A percentile compares a stretch with the other conserved stretches of the same genome.
Evolutionary conservation across 2,888 invertebrate genomes (phyloP).

Genomic region (Mythimna loreyi): DNA sequence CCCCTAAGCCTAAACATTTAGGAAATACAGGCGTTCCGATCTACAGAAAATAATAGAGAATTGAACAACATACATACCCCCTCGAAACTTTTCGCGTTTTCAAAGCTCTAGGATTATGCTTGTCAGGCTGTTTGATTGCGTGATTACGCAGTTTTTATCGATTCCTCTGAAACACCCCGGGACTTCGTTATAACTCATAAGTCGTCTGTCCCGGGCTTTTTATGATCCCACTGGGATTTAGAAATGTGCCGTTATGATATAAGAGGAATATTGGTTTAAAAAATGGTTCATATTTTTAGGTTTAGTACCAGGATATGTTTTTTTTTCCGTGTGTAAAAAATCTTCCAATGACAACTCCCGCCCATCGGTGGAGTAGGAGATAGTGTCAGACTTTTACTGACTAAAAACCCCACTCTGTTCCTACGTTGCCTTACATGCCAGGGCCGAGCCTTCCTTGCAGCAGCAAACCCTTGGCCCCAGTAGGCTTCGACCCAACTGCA

Average conservation of each 20-base stretch:
- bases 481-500: no score
- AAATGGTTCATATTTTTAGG: background rate
- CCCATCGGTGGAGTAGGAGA: no score
- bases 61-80: background rate
- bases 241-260: slow-evolving; percentile 34
- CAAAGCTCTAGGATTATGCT: slow-evolving; percentile 11
- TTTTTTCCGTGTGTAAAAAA: no score
- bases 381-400: no score
- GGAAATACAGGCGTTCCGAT: background rate
- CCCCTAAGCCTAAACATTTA: background rate
- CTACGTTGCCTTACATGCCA: no score
- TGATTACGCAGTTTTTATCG: slow-evolving; percentile 45
- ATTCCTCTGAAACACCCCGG: slow-evolving; percentile 30
- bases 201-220: slow-evolving; percentile 28
- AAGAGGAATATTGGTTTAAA: slow-evolving; percentile 5
- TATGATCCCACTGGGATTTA: slow-evolving; percentile 34
- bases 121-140: slow-evolving; percentile 16
- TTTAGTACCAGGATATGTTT: background rate
- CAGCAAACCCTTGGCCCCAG: no score
- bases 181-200: slow-evolving; percentile 49
- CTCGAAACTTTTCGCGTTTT: slow-evolving; percentile 12
- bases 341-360: no score
- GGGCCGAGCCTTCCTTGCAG: no score
- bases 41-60: background rate
- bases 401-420: no score